Evolutionary conservation across 2,888 invertebrate genomes (phyloP).

Genomic region (Habroteleia sp.): DNA sequence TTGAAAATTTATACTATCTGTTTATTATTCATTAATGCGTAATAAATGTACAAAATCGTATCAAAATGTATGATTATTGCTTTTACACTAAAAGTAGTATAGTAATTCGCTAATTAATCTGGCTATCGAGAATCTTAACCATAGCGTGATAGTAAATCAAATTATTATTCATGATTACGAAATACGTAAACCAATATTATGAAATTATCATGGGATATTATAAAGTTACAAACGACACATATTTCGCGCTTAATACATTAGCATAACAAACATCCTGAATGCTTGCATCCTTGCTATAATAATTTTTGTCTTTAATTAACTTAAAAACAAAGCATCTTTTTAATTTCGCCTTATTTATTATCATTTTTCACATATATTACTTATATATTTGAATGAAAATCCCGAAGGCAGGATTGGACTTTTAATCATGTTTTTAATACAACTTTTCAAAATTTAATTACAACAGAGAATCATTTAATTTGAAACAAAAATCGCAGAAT

Average conservation of each 20-base stretch:
- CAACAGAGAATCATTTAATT: too few relatives aligned
- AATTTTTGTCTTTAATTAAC: not conserved
- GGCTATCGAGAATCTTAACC: constrained; percentile 57
- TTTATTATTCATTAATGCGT: constrained; percentile 48
- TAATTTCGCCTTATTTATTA: too few relatives aligned
- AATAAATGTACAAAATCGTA: constrained; percentile 47
- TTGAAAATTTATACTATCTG: constrained; percentile 26
- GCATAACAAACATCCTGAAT: not conserved
- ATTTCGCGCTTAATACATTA: constrained; percentile 29
- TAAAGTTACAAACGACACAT: constrained; percentile 48
- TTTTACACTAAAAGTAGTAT: constrained; percentile 57
- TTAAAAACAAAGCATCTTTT: too few relatives aligned
- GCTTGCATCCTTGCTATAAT: not conserved
- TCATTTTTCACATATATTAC: too few relatives aligned
- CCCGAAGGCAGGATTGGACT: too few relatives aligned
- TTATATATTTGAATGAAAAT: too few relatives aligned
- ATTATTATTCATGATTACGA: constrained; percentile 62
- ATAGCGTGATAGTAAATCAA: constrained; percentile 52
- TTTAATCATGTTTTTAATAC: too few relatives aligned
- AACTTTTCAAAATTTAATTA: too few relatives aligned
- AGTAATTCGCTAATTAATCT: constrained; percentile 57
- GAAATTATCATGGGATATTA: constrained; percentile 57
- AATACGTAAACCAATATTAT: constrained; percentile 52
- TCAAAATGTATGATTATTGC: constrained; percentile 59
- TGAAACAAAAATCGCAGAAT: too few relatives aligned